These are phyloP conservation scores for Phycodurus eques DNA, from an alignment of 2,113 vertebrate genomes.

Conservation along the genomic window DNA sequence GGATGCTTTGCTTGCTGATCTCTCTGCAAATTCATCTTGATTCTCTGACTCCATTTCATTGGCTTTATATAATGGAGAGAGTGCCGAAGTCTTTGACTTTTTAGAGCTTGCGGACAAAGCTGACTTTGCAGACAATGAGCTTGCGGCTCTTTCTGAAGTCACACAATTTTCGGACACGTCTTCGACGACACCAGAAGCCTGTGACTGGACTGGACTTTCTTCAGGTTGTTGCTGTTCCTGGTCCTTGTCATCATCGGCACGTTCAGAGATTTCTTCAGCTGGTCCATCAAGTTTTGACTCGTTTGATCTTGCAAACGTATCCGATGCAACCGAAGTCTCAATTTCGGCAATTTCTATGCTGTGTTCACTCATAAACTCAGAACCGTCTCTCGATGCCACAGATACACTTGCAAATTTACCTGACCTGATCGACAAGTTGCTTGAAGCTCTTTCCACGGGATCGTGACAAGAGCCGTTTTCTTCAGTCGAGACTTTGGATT, in stretches of 20 bases:
- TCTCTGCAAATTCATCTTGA: slow-evolving; percentile 8
- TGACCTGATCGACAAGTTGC: slow-evolving; percentile 46
- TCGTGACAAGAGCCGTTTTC: slow-evolving; percentile 35
- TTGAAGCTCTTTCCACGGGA: slow-evolving; percentile 27
- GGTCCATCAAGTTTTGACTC: slow-evolving; percentile 17
- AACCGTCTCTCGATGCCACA: slow-evolving; percentile 26
- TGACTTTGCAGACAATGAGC: slow-evolving; percentile 39
- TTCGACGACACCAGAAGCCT: slow-evolving; percentile 31
- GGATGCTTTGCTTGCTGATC: slow-evolving; percentile 30
- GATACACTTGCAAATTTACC: slow-evolving; percentile 37
- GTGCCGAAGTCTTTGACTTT: slow-evolving; percentile 14
- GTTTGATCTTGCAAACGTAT: slow-evolving; percentile 10
- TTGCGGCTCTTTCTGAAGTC: slow-evolving; percentile 11
- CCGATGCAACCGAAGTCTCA: slow-evolving; percentile 40
- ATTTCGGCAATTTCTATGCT: slow-evolving; percentile 15
- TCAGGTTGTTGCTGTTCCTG: slow-evolving; percentile 12
- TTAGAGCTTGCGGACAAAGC: slow-evolving; percentile 21
- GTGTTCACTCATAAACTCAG: slow-evolving; percentile 26
- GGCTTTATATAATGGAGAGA: not conserved
- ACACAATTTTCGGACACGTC: slow-evolving; percentile 6
- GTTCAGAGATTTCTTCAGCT: slow-evolving; percentile 8
- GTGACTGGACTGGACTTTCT: slow-evolving; percentile 33
- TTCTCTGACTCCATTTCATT: slow-evolving; percentile 12
- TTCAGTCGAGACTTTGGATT: slow-evolving; percentile 34
- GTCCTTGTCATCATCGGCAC: not conserved